Evolutionary conservation across 2,797 vertebrate genomes (phyloP).

Genomic region (Alca torda): DNA sequence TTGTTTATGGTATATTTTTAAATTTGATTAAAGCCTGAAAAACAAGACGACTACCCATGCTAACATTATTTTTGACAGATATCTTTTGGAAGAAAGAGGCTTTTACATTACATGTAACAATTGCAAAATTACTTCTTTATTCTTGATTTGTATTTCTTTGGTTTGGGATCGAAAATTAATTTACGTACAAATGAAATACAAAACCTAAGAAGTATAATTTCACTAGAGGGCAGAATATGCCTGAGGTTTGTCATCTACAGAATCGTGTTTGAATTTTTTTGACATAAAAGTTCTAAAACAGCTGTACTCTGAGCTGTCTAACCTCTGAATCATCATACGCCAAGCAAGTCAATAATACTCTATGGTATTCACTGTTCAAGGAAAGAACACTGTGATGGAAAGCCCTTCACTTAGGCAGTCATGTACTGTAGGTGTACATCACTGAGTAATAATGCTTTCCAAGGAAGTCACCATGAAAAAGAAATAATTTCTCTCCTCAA

Average conservation of each 20-base stretch:
- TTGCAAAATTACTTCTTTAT: background rate
- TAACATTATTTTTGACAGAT: background rate
- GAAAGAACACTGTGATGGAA: constrained; percentile 39
- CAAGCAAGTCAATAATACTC: constrained; percentile 23
- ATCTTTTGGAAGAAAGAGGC: background rate
- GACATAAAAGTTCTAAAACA: background rate
- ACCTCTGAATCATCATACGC: constrained; percentile 29
- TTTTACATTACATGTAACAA: background rate
- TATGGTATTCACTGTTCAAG: constrained; percentile 12
- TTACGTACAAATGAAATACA: background rate
- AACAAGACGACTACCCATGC: background rate
- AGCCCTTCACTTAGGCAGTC: constrained; percentile 3
- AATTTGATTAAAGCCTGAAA: background rate
- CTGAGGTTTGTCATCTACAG: background rate
- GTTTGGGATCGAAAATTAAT: background rate
- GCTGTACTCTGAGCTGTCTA: background rate
- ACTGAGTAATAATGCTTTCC: constrained; percentile 14
- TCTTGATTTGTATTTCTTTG: background rate
- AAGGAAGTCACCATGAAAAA: background rate
- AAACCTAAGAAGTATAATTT: background rate
- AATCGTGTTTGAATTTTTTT: background rate
- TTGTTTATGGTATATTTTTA: background rate
- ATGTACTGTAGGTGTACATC: background rate
- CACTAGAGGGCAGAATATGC: constrained; percentile 25
- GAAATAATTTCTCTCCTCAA: background rate